These are phyloP conservation scores for Eurytoma californica DNA, from an alignment of 2,888 invertebrate genomes.

Conservation along the genomic window DNA sequence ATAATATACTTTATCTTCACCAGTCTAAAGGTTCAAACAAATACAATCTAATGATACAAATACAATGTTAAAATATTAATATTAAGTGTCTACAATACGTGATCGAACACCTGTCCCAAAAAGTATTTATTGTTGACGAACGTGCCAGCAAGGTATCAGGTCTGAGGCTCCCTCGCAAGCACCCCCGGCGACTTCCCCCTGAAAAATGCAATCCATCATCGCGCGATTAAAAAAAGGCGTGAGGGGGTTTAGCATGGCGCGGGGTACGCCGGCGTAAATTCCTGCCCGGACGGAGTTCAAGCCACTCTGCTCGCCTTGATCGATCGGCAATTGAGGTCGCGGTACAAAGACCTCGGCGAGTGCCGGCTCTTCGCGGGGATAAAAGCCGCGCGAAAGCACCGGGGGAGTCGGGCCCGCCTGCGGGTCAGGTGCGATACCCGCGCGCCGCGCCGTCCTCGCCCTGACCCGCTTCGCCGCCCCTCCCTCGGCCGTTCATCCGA, in stretches of 20 bases:
- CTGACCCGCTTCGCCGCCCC: conserved; percentile 15
- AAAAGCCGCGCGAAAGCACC: background rate
- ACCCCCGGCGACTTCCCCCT: too few species aligned
- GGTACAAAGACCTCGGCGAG: conserved; percentile 28
- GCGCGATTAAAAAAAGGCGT: too few species aligned
- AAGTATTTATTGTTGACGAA: too few species aligned
- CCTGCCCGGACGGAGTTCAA: conserved; percentile 3
- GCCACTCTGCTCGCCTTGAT: conserved; percentile 10
- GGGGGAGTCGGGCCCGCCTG: background rate
- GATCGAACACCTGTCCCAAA: too few species aligned
- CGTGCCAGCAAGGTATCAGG: too few species aligned
- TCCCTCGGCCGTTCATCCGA: background rate
- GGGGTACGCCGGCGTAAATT: background rate
- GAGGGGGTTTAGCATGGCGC: background rate
- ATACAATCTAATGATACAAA: too few species aligned
- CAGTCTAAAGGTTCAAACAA: too few species aligned
- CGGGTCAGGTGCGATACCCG: background rate
- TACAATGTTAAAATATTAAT: too few species aligned
- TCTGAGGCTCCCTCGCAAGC: too few species aligned
- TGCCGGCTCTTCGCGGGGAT: background rate
- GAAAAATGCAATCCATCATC: too few species aligned
- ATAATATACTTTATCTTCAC: too few species aligned
- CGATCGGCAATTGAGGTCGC: conserved; percentile 13
- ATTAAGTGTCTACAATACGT: too few species aligned
- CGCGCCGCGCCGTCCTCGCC: background rate